A percentile compares a stretch with the other conserved stretches of the same genome.
Conservation (phyloP, 2,888 invertebrate genomes). For the Oligia latruncula region DNA sequence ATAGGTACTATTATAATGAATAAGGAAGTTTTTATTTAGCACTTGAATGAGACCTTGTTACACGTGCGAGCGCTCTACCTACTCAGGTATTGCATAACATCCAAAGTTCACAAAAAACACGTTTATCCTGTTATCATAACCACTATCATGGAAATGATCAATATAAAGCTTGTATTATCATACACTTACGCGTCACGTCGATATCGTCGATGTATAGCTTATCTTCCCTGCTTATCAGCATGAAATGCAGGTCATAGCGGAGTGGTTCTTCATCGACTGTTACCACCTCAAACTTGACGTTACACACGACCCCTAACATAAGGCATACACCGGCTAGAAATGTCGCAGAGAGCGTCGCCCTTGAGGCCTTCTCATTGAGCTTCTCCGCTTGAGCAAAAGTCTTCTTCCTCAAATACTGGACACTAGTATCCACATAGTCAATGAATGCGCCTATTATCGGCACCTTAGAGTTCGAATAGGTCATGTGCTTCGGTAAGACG, state of each 20-base stretch:
- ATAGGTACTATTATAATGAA: background rate
- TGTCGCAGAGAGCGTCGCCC: conserved; percentile 75
- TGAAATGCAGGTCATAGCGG: conserved; percentile 81
- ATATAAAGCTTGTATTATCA: conserved; percentile 21
- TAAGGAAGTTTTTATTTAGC: conserved; percentile 4
- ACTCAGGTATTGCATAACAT: conserved; percentile 25
- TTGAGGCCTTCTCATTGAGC: conserved; percentile 73
- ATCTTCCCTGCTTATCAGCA: conserved; percentile 83
- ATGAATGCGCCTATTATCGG: conserved; percentile 82
- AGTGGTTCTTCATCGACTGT: conserved; percentile 78
- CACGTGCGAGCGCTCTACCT: background rate
- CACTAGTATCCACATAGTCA: conserved; percentile 81
- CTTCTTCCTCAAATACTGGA: conserved; percentile 76
- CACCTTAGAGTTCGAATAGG: conserved; percentile 79
- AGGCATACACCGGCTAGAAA: conserved; percentile 80
- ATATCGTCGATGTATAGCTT: conserved; percentile 85
- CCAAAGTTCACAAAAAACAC: conserved; percentile 44
- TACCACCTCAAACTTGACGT: conserved; percentile 86
- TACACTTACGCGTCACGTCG: conserved; percentile 82
- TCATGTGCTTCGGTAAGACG: conserved; percentile 74
- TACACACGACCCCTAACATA: conserved; percentile 78
- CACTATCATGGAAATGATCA: conserved; percentile 20
- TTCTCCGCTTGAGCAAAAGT: conserved; percentile 78
- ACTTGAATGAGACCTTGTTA: background rate
- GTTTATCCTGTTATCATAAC: conserved; percentile 31